Evolutionary conservation across 2,113 vertebrate species (phyloP), one percentile per base, ranked within the genome.

Genomic region (Sander vitreus): DNA sequence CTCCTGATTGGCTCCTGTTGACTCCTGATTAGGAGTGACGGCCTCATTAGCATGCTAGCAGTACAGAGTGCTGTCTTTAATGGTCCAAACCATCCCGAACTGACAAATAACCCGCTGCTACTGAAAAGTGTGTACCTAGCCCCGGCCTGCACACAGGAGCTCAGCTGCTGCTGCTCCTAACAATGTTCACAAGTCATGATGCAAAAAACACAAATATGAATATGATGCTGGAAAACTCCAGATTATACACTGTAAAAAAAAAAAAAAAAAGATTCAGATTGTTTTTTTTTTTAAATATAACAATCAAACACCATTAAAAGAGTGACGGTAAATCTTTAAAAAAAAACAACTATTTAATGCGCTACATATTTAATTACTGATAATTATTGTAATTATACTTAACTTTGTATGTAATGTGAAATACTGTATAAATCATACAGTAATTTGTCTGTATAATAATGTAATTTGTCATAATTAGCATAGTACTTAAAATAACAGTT

Each of bases 1-100:
- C 83, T 77, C 79, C 85, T 95, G 94, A 95, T 95, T 95, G 94
- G 92, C 91, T 95, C 94, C 93, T 88, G 92, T 92, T 92, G 91
- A 93, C 88, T 93, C 81, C 87, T 93, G 92, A 94, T 94, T 92
- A 94, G 90, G 74, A 91, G 78, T 88, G 82, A 92, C 78, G 70
- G 90, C 72, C 80, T 85, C 84, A 92, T 95, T 95, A 93, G 86
- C 84, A 93, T 89, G 63, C 75, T 58, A 70, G 65, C 77, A 8
- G 78, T 66, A 65, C 80, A 58, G 58, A 48, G 10, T 43, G 78
- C 72, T 76, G 69, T 81, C 75, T 87, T 85, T 78, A 83, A 81
- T 77, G 67, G 80, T 73, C 59, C 27, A 64, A 90, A 90, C 82
- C 66, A 70, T 72, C 62, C 63, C 19, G 21, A 43, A 68, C 50